Conservation (phyloP, 1,140 invertebrate species). For the Heliconius congener region DNA sequence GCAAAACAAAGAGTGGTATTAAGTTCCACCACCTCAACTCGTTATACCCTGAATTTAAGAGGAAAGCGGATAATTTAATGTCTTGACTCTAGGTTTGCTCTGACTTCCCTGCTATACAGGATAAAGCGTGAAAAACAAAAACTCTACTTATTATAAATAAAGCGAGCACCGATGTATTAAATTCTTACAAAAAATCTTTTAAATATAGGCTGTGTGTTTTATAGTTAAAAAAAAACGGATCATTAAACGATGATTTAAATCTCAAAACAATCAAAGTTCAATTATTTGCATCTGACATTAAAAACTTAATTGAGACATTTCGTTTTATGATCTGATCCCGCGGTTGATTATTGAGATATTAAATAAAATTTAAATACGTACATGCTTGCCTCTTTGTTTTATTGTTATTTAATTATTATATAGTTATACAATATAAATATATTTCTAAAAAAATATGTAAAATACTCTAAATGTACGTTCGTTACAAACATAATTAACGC, state of each 20-base stretch:
- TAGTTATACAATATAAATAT: neutral
- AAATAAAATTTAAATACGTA: neutral
- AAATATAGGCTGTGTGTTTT: neutral
- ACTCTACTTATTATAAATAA: neutral
- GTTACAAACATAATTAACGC: neutral
- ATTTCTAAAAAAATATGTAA: neutral
- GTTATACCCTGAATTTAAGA: too few species aligned
- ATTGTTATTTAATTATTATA: constrained; percentile 2
- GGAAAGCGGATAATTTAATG: too few species aligned
- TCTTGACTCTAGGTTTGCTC: too few species aligned
- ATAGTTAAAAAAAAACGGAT: neutral
- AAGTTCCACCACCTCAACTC: too few species aligned
- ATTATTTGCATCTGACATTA: constrained; percentile 11
- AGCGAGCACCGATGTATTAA: neutral
- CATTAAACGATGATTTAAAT: constrained; percentile 3
- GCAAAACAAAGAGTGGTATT: too few species aligned
- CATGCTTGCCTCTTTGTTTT: neutral
- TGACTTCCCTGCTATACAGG: too few species aligned
- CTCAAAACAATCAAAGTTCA: constrained; percentile 9
- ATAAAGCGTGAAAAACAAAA: too few species aligned
- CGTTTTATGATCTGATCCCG: neutral
- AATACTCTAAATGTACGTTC: neutral
- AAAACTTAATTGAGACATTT: constrained; percentile 12
- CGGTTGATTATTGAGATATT: constrained; percentile 5
- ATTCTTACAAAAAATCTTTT: neutral